phyloP scores from a whole-genome alignment of 2,888 invertebrate species.

The Leptopilina myrica region DNA sequence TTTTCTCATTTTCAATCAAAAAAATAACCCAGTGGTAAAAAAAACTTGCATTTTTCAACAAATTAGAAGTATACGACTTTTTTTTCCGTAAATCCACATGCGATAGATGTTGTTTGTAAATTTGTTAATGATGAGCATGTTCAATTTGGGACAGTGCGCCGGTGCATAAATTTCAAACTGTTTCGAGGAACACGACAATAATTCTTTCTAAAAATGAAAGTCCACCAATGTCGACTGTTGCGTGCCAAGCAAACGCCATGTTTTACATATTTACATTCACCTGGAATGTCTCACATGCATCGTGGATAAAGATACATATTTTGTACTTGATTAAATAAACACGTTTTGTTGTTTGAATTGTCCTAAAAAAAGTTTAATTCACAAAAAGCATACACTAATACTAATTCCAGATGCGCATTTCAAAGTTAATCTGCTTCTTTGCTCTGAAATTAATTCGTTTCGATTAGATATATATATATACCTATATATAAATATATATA shows the following conservation, averaged over 20 bases:
- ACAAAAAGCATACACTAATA: too few relatives aligned
- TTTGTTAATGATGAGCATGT: conserved; percentile 24
- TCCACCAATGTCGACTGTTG: conserved; percentile 29
- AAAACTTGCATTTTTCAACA: too few relatives aligned
- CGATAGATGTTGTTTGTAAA: conserved; percentile 14
- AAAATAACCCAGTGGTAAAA: too few relatives aligned
- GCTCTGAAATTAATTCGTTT: too few relatives aligned
- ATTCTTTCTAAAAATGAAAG: conserved; percentile 37
- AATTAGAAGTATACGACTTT: too few relatives aligned
- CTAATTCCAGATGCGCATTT: too few relatives aligned
- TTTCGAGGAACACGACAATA: conserved; percentile 20
- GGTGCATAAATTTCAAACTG: conserved; percentile 23
- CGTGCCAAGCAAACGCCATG: conserved; percentile 38
- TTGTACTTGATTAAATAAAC: conserved; percentile 32
- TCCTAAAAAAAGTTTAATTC: background rate
- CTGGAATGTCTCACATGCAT: conserved; percentile 37
- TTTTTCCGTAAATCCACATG: too few relatives aligned
- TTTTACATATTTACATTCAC: conserved; percentile 35
- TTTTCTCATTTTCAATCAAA: background rate
- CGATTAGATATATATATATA: too few relatives aligned
- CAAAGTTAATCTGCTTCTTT: too few relatives aligned
- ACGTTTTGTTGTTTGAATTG: conserved; percentile 9
- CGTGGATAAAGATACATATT: conserved; percentile 29
- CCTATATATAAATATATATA: too few relatives aligned
- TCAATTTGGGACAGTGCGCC: background rate